Evolutionary conservation across 2,113 vertebrate genomes (phyloP).

Genomic region (Acanthochromis polyacanthus): DNA sequence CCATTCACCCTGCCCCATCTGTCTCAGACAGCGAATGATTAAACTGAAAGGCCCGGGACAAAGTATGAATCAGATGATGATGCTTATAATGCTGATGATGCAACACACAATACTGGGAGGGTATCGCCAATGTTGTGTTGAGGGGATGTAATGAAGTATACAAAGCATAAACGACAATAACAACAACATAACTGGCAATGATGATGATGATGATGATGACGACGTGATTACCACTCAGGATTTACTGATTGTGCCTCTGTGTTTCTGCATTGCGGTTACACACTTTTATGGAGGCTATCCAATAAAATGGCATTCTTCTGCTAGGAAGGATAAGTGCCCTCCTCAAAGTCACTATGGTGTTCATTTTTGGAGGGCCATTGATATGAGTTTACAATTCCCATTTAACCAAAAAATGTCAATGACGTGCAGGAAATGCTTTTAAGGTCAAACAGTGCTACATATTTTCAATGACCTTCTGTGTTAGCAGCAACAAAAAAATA

Average conservation of each 20-base stretch:
- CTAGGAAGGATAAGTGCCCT: not conserved
- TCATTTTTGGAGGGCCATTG: not conserved
- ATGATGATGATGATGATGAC: conserved; percentile 4
- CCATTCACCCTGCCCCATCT: conserved; percentile 5
- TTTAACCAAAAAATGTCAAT: not conserved
- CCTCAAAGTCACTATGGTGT: not conserved
- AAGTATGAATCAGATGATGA: conserved; percentile 46
- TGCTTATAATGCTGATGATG: conserved; percentile 41
- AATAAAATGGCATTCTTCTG: not conserved
- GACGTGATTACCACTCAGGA: conserved; percentile 10
- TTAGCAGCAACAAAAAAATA: no score
- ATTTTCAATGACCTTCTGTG: no score
- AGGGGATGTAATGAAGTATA: conserved; percentile 26
- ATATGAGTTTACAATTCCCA: not conserved
- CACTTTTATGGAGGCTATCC: not conserved
- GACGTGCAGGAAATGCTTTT: not conserved
- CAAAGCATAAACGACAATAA: conserved; percentile 27
- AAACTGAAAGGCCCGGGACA: conserved; percentile 23
- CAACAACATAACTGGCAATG: not conserved
- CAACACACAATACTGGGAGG: conserved; percentile 19
- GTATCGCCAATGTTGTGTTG: conserved; percentile 6
- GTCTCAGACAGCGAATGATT: conserved; percentile 20
- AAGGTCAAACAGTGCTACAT: no score
- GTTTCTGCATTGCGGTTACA: conserved; percentile 9
- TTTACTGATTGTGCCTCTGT: conserved; percentile 3